A percentile compares a stretch with the other conserved stretches of the same genome.
phyloP scores from a whole-genome alignment of 2,113 vertebrate genomes.

The Halcyon malimbica region DNA sequence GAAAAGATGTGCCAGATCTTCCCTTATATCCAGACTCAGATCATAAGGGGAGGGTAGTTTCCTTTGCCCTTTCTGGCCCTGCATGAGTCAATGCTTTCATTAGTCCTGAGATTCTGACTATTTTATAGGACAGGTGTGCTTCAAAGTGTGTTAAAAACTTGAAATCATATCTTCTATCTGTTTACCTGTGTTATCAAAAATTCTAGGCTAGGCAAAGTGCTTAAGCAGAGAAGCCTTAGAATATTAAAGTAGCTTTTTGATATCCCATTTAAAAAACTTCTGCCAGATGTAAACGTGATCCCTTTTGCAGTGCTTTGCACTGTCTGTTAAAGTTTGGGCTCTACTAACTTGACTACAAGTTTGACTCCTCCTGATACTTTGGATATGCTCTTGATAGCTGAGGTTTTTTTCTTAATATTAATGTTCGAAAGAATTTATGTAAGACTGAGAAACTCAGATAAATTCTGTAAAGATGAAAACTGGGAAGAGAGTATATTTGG shows the following conservation, averaged over 20 bases:
- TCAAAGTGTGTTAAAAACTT: not conserved
- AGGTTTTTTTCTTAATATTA: not conserved
- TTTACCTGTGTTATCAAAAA: not conserved
- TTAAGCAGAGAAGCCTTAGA: not conserved
- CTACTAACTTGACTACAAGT: not conserved
- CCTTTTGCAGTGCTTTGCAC: not conserved
- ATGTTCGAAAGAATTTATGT: accelerated
- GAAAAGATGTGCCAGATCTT: not conserved
- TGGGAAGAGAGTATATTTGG: not conserved
- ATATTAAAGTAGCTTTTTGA: not conserved
- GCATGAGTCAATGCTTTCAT: not conserved
- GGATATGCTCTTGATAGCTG: not conserved
- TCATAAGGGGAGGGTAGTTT: not conserved
- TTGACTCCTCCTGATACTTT: not conserved
- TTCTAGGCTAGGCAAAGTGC: not conserved
- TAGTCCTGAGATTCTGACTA: not conserved
- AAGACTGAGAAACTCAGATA: not conserved
- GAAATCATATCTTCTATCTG: not conserved
- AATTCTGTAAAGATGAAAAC: not conserved
- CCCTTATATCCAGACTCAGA: not conserved
- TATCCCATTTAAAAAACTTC: not conserved
- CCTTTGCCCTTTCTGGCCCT: not conserved
- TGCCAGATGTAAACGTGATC: not conserved
- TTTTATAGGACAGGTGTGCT: not conserved
- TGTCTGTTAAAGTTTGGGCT: not conserved